phyloP scores from a whole-genome alignment of 2,113 vertebrate genomes.

The Paradoxurus hermaphroditus region DNA sequence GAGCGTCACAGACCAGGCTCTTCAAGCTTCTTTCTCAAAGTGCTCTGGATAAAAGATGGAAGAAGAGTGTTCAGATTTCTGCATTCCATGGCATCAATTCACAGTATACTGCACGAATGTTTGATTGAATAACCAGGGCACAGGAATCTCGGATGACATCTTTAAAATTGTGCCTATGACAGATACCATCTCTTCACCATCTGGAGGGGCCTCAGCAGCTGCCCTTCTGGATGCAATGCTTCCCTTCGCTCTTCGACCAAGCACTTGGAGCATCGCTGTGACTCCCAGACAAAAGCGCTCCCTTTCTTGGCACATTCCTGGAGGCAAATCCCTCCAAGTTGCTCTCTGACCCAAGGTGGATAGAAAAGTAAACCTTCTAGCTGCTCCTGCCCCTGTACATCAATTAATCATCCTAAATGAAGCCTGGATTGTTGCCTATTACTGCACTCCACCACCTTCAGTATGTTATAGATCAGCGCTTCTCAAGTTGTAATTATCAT shows the following conservation, averaged over 20 bases:
- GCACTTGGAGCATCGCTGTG: rapidly evolving
- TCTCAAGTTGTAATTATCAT: background rate
- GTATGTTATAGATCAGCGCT: background rate
- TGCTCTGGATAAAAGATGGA: background rate
- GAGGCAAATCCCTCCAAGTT: background rate
- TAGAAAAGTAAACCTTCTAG: background rate
- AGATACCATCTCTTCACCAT: background rate
- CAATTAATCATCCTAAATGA: background rate
- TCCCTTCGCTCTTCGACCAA: background rate
- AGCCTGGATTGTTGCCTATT: no score
- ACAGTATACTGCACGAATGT: background rate
- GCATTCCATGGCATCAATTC: background rate
- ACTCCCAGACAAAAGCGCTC: background rate
- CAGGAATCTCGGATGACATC: background rate
- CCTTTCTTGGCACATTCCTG: background rate
- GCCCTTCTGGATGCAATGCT: background rate
- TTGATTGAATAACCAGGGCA: background rate
- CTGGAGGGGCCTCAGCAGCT: background rate
- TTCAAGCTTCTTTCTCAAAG: background rate
- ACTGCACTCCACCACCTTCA: background rate
- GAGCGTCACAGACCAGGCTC: background rate
- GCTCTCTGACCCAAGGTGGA: background rate
- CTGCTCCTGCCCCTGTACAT: background rate
- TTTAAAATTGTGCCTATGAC: background rate
- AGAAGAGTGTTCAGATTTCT: background rate